These are phyloP conservation scores for Diabrotica balteata DNA, from an alignment of 2,888 invertebrate species.

Conservation along the genomic window DNA sequence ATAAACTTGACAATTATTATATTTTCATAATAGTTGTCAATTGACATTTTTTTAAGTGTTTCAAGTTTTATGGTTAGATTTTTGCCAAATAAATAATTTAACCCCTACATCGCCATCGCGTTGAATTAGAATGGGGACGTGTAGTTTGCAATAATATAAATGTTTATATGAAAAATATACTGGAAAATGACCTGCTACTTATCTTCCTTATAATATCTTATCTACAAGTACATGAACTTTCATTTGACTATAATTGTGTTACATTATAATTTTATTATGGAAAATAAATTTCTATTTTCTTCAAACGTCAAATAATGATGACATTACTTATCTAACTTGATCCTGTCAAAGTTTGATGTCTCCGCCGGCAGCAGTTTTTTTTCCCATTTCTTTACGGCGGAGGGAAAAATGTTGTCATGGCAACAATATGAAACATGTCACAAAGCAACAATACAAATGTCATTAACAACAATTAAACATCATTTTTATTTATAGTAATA, in stretches of 20 bases:
- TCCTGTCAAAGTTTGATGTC: too few species aligned
- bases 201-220: slow-evolving; percentile 14
- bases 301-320: too few species aligned
- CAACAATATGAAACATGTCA: too few species aligned
- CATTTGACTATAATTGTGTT: neutral
- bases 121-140: slow-evolving; percentile 54
- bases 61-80: slow-evolving; percentile 53
- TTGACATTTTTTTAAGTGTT: slow-evolving; percentile 50
- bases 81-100: slow-evolving; percentile 49
- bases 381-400: too few species aligned
- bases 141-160: slow-evolving; percentile 56
- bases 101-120: slow-evolving; percentile 50
- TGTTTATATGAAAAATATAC: slow-evolving; percentile 37
- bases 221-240: slow-evolving; percentile 18
- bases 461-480: too few species aligned
- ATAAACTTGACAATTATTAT: slow-evolving; percentile 33
- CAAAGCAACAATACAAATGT: too few species aligned
- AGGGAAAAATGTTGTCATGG: too few species aligned
- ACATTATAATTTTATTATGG: too few species aligned
- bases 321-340: too few species aligned
- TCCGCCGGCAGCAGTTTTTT: too few species aligned
- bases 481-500: too few species aligned
- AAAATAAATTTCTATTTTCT: too few species aligned
- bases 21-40: slow-evolving; percentile 36
- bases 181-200: slow-evolving; percentile 28